phyloP scores from a whole-genome alignment of 2,888 invertebrate genomes.

The Drosophila buzzatii region DNA sequence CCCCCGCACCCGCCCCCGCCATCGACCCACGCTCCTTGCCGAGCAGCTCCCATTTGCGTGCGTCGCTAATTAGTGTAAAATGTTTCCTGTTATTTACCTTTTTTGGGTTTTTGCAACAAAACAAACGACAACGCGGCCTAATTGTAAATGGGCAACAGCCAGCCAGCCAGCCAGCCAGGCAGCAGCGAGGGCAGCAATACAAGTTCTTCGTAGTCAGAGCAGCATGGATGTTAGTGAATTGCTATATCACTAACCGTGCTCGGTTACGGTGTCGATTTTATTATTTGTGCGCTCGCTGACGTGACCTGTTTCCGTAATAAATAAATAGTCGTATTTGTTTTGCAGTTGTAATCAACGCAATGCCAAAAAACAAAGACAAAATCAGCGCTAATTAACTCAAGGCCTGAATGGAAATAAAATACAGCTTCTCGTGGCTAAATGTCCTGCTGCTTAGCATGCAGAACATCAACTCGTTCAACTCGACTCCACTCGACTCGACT shows the following conservation, averaged over 20 bases:
- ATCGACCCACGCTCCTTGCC: neutral
- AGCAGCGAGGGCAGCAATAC: constrained; percentile 12
- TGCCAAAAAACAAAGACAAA: constrained; percentile 54
- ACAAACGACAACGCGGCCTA: constrained; percentile 52
- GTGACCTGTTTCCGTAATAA: constrained; percentile 75
- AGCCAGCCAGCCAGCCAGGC: constrained; percentile 7
- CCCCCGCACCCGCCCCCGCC: neutral
- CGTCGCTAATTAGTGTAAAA: constrained; percentile 80
- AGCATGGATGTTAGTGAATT: constrained; percentile 35
- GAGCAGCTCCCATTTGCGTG: constrained; percentile 70
- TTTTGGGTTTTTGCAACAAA: constrained; percentile 72
- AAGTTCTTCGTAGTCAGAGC: neutral
- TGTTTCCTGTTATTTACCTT: constrained; percentile 81
- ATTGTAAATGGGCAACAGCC: constrained; percentile 60
- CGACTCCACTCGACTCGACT: constrained; percentile 41
- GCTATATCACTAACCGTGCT: constrained; percentile 52
- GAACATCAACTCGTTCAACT: constrained; percentile 50
- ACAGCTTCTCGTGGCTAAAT: constrained; percentile 32
- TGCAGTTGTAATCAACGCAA: constrained; percentile 62
- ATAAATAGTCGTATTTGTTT: constrained; percentile 70
- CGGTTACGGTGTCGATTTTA: constrained; percentile 74
- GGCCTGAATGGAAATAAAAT: neutral
- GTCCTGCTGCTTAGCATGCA: constrained; percentile 51
- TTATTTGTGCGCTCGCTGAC: constrained; percentile 66
- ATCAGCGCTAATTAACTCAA: constrained; percentile 73